phyloP scores from a whole-genome alignment of 2,113 vertebrate species.

The Ochotona princeps region DNA sequence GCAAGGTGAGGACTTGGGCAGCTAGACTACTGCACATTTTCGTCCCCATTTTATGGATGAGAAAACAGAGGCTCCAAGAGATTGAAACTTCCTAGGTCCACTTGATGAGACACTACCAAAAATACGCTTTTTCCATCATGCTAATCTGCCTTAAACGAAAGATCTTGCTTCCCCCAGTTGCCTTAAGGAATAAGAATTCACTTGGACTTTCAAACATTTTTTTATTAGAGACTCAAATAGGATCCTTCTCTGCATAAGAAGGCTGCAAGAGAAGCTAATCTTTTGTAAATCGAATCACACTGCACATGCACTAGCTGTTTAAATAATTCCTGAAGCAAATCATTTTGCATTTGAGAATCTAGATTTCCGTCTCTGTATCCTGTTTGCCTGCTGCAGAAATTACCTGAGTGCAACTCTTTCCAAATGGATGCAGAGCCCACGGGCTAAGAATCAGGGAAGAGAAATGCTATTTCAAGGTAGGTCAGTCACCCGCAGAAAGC shows the following conservation, averaged over 20 bases:
- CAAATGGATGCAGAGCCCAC: neutral
- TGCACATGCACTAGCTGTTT: constrained; percentile 40
- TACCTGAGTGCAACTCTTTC: neutral
- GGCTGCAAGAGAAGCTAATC: neutral
- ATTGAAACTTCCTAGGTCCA: neutral
- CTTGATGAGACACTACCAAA: neutral
- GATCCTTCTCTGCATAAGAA: constrained; percentile 1
- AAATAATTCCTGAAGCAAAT: constrained; percentile 56
- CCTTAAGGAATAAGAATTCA: neutral
- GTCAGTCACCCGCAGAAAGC: constrained; percentile 29
- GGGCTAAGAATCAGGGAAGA: neutral
- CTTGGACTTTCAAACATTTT: constrained; percentile 14
- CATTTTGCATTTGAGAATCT: constrained; percentile 58
- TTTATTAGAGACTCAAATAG: constrained; percentile 9
- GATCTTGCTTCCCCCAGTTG: neutral
- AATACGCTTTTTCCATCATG: neutral
- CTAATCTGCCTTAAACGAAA: constrained; percentile 22
- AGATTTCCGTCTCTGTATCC: constrained; percentile 22
- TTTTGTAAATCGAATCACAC: constrained; percentile 48
- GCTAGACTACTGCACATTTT: neutral
- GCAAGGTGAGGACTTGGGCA: too few relatives aligned
- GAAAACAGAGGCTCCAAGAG: constrained; percentile 28
- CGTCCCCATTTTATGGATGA: neutral
- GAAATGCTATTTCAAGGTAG: constrained; percentile 27
- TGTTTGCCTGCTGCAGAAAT: constrained; percentile 40